Evolutionary conservation across 2,888 invertebrate species (phyloP).

Genomic region (Piscicola geometra): DNA sequence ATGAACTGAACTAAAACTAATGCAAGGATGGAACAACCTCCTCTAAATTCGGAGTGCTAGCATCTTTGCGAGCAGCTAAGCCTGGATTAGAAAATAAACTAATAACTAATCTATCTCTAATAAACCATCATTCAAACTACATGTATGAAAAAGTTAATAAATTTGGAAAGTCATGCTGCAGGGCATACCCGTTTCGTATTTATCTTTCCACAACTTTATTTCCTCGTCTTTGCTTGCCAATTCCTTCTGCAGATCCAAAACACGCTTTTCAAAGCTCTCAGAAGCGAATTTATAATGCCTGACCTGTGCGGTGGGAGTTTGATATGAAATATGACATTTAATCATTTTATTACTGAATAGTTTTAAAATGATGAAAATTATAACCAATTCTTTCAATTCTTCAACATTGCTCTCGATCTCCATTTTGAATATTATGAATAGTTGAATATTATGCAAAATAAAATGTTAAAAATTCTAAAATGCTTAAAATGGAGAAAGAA

Average conservation of each 20-base stretch:
- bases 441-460: neutral
- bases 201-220: conserved; percentile 29
- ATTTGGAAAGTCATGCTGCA: neutral
- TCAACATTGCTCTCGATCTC: neutral
- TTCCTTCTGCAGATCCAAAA: conserved; percentile 36
- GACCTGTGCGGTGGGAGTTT: conserved; percentile 28
- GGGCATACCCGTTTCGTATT: conserved; percentile 5
- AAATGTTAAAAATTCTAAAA: neutral
- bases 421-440: too few species aligned
- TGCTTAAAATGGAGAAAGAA: conserved; percentile 1
- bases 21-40: neutral
- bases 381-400: conserved; percentile 15
- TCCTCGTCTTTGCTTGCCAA: conserved; percentile 35
- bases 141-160: neutral
- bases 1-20: neutral
- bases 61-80: conserved; percentile 6
- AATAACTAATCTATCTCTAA: neutral
- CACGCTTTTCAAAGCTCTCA: conserved; percentile 37
- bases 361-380: too few species aligned
- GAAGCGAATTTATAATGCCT: conserved; percentile 36
- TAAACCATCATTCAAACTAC: neutral
- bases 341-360: too few species aligned
- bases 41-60: neutral
- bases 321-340: too few species aligned
- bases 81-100: neutral